Conservation (phyloP, 2,797 vertebrate species). For the Brachyalestes nurse region DNA sequence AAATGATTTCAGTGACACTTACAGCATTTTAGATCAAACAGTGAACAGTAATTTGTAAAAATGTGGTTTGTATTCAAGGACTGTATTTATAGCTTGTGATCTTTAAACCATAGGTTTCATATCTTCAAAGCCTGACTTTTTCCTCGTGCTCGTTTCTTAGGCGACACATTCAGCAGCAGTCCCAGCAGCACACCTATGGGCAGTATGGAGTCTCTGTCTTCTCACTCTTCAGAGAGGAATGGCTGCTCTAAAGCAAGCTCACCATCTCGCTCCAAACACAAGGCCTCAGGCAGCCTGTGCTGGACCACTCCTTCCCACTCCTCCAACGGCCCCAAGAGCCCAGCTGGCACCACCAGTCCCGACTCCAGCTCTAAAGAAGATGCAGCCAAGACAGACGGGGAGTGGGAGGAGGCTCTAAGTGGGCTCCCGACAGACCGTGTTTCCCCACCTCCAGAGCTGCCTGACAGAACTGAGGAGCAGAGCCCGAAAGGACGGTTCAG, state of each 20-base stretch:
- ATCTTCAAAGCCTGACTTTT: neutral
- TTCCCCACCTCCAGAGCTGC: slow-evolving; percentile 73
- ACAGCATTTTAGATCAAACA: neutral
- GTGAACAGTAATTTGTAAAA: neutral
- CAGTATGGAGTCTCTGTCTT: slow-evolving; percentile 95
- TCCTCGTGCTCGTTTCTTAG: slow-evolving; percentile 65
- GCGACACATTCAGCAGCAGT: slow-evolving; percentile 96
- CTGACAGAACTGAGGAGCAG: slow-evolving; percentile 73
- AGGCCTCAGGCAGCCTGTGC: slow-evolving; percentile 79
- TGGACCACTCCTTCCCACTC: slow-evolving; percentile 85
- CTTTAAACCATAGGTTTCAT: too few relatives aligned
- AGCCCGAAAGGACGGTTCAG: slow-evolving; percentile 69
- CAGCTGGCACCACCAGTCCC: slow-evolving; percentile 82
- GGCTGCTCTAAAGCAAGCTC: slow-evolving; percentile 80
- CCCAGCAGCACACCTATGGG: slow-evolving; percentile 95
- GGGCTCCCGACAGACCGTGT: slow-evolving; percentile 72
- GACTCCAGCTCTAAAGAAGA: slow-evolving; percentile 89
- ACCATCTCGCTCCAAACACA: slow-evolving; percentile 82
- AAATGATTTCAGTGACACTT: too few relatives aligned
- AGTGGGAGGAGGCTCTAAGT: slow-evolving; percentile 84
- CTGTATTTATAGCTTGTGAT: too few relatives aligned
- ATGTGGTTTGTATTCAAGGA: too few relatives aligned
- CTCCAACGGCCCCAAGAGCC: slow-evolving; percentile 85
- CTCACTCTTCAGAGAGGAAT: slow-evolving; percentile 96
- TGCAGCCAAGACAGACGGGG: slow-evolving; percentile 84